A percentile compares a stretch with the other conserved stretches of the same genome.
Evolutionary conservation across 2,888 invertebrate species (phyloP).

Genomic region (Melolontha melolontha): DNA sequence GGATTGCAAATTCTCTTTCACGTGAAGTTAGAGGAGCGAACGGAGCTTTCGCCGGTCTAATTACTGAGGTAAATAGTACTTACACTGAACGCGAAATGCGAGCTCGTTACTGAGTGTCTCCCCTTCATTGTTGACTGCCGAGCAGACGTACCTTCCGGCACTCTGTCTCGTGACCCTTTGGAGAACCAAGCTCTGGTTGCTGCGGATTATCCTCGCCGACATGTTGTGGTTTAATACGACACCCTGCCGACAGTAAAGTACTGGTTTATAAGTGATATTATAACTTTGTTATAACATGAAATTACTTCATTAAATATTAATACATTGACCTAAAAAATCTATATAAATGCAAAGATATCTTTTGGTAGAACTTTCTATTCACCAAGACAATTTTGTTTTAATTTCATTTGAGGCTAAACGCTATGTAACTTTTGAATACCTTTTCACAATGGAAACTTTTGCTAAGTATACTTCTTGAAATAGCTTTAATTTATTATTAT

Average conservation of each 20-base stretch:
- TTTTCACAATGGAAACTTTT: no score
- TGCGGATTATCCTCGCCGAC: slow-evolving; percentile 87
- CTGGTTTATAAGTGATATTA: neutral
- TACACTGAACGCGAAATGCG: slow-evolving; percentile 88
- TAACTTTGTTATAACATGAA: neutral
- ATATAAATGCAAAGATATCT: no score
- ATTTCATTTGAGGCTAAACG: no score
- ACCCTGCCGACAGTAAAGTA: slow-evolving; percentile 69
- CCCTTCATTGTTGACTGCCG: slow-evolving; percentile 88
- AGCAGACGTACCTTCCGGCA: slow-evolving; percentile 89
- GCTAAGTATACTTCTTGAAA: no score
- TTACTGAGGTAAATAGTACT: slow-evolving; percentile 65
- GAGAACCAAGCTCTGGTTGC: slow-evolving; percentile 91
- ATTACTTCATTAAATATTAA: no score
- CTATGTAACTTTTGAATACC: no score
- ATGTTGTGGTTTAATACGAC: slow-evolving; percentile 85
- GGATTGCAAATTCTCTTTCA: slow-evolving; percentile 21
- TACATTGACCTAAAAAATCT: no score
- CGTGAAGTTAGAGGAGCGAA: slow-evolving; percentile 3
- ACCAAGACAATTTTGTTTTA: no score
- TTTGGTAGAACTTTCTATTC: no score
- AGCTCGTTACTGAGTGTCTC: slow-evolving; percentile 90
- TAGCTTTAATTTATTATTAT: no score
- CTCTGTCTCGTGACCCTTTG: slow-evolving; percentile 89
- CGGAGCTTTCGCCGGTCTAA: slow-evolving; percentile 23